These are phyloP conservation scores for Adelosebastes latens DNA, from an alignment of 2,797 vertebrate genomes.

Conservation along the genomic window DNA sequence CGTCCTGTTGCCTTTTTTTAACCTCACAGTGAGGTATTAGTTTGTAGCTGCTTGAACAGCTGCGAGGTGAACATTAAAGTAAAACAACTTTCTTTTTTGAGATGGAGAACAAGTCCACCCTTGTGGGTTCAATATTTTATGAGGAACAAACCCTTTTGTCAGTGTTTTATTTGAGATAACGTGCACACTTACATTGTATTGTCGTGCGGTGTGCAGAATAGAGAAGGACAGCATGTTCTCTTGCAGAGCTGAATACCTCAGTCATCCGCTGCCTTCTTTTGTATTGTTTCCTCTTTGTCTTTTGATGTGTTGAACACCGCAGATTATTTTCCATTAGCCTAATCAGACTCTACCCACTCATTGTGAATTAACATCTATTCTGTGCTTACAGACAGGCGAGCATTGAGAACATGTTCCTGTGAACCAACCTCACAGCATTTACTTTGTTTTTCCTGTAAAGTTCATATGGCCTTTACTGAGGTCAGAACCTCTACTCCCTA, in stretches of 20 bases:
- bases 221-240: constrained; percentile 2
- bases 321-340: neutral
- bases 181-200: constrained; percentile 8
- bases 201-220: constrained; percentile 2
- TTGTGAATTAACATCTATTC: neutral
- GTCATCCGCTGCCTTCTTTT: neutral
- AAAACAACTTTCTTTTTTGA: constrained; percentile 44
- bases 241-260: neutral
- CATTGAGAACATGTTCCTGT: neutral
- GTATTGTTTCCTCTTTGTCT: neutral
- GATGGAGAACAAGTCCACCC: constrained; percentile 44
- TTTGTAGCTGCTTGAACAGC: constrained; percentile 23
- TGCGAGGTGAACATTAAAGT: constrained; percentile 39
- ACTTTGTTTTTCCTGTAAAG: constrained; percentile 7
- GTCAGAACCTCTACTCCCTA: constrained; percentile 1
- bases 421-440: neutral
- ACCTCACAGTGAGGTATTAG: constrained; percentile 19
- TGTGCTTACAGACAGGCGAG: neutral
- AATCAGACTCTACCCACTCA: neutral
- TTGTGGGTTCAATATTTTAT: constrained; percentile 66
- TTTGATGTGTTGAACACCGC: neutral
- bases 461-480: neutral
- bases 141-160: constrained; percentile 54
- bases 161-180: constrained; percentile 32
- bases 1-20: neutral